Percentiles rank a stretch among this genome's conserved stretches.
Conservation (phyloP, 2,888 invertebrate species). For the Synergus gifuensis region DNA sequence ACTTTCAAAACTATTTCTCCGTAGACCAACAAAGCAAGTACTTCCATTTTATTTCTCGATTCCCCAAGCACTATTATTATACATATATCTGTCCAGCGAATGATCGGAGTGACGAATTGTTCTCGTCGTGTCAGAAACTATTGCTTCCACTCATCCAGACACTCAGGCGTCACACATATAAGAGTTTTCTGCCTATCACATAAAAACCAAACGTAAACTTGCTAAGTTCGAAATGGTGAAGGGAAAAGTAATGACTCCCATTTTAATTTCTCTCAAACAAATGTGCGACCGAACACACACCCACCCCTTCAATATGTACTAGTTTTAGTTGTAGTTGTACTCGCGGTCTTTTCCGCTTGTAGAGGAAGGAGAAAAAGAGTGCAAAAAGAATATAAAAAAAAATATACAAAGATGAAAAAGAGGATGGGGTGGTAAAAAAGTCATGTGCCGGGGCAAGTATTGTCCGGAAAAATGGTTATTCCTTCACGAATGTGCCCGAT, state of each 20-base stretch:
- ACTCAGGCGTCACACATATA: not conserved
- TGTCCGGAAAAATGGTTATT: constrained; percentile 72
- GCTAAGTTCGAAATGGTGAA: constrained; percentile 24
- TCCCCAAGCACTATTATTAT: not conserved
- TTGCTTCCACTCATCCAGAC: not conserved
- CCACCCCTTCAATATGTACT: not conserved
- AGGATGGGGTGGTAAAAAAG: constrained; percentile 34
- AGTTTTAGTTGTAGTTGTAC: constrained; percentile 10
- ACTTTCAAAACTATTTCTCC: not conserved
- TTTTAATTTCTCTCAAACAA: constrained; percentile 16
- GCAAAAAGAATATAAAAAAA: constrained; percentile 33
- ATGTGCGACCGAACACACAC: not conserved
- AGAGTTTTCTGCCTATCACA: constrained; percentile 9
- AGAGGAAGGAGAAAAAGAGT: not conserved
- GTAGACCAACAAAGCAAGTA: not conserved
- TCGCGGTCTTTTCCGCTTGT: not conserved
- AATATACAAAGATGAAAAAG: constrained; percentile 36
- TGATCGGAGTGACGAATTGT: not conserved
- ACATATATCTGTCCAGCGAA: not conserved
- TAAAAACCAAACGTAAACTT: constrained; percentile 36
- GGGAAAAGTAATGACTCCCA: constrained; percentile 7
- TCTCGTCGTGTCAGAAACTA: not conserved
- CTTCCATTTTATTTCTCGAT: not conserved
- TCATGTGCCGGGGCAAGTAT: constrained; percentile 60
- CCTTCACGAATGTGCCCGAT: constrained; percentile 70